A percentile compares a stretch with the other conserved stretches of the same genome.
Evolutionary conservation across 1,140 invertebrate genomes (phyloP).

Genomic region (Atta texana): DNA sequence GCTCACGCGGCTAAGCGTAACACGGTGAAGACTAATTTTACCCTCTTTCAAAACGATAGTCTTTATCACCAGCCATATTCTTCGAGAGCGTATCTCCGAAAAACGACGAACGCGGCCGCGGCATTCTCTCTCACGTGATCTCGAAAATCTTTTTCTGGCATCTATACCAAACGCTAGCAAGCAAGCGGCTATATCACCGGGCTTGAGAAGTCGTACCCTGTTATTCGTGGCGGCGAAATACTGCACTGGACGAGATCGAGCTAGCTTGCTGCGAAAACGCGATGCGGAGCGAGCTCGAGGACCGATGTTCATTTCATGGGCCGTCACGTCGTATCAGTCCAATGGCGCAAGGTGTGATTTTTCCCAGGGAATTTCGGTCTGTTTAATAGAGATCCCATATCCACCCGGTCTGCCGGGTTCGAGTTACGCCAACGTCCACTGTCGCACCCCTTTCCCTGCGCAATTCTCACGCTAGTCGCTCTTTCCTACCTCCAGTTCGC

Average conservation of each 20-base stretch:
- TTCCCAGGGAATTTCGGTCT: constrained; percentile 82
- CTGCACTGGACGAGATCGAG: constrained; percentile 20
- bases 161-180: constrained; percentile 47
- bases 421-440: constrained; percentile 60
- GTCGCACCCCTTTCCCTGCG: not conserved
- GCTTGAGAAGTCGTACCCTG: constrained; percentile 46
- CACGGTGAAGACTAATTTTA: constrained; percentile 28
- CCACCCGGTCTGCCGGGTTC: constrained; percentile 60
- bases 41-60: not conserved
- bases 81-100: constrained; percentile 26
- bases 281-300: constrained; percentile 58
- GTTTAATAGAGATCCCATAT: constrained; percentile 83
- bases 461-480: constrained; percentile 59
- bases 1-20: constrained; percentile 37
- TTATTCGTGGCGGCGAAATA: constrained; percentile 55
- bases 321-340: constrained; percentile 83
- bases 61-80: not conserved
- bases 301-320: constrained; percentile 85
- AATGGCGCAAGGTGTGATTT: constrained; percentile 82
- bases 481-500: not conserved
- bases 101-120: constrained; percentile 27
- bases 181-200: constrained; percentile 45
- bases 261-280: not conserved
- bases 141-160: constrained; percentile 59
- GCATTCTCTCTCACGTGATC: constrained; percentile 24